Evolutionary conservation across 2,888 invertebrate genomes (phyloP).

Genomic region (Coelopa pilipes): DNA sequence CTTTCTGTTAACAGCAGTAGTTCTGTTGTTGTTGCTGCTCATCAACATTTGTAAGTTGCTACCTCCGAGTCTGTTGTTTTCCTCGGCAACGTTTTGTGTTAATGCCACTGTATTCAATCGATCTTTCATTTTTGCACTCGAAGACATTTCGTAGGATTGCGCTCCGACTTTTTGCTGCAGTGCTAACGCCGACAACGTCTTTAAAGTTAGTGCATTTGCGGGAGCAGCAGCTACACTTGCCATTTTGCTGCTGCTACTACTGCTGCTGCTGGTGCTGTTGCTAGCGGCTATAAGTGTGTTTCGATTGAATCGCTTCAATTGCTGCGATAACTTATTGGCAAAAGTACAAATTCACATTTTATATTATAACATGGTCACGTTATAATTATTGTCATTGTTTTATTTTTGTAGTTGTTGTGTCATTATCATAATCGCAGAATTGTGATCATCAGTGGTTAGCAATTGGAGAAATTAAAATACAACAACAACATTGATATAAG

Average conservation of each 20-base stretch:
- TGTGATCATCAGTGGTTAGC: constrained; percentile 12
- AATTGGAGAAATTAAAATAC: constrained; percentile 25
- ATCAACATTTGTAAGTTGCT: background rate
- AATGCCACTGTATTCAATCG: too few relatives aligned
- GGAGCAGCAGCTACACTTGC: constrained; percentile 17
- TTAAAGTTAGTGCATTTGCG: constrained; percentile 25
- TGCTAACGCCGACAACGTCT: constrained; percentile 20
- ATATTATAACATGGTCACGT: background rate
- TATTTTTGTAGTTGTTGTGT: background rate
- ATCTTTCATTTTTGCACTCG: too few relatives aligned
- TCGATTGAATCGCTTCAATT: constrained; percentile 23
- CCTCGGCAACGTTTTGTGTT: background rate
- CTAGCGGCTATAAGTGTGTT: constrained; percentile 4
- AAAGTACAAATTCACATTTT: background rate
- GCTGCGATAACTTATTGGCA: constrained; percentile 26
- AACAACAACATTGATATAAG: constrained; percentile 10
- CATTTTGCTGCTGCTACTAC: constrained; percentile 16
- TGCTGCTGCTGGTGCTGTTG: constrained; percentile 20
- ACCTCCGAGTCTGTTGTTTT: background rate
- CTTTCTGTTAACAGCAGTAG: background rate
- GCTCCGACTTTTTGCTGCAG: constrained; percentile 22
- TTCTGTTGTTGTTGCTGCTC: constrained; percentile 5
- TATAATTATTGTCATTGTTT: constrained; percentile 8
- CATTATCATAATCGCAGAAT: background rate
- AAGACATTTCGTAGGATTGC: too few relatives aligned